Percentiles rank a stretch among this genome's conserved stretches.
phyloP scores from a whole-genome alignment of 2,113 vertebrate species.

The Tichodroma muraria region DNA sequence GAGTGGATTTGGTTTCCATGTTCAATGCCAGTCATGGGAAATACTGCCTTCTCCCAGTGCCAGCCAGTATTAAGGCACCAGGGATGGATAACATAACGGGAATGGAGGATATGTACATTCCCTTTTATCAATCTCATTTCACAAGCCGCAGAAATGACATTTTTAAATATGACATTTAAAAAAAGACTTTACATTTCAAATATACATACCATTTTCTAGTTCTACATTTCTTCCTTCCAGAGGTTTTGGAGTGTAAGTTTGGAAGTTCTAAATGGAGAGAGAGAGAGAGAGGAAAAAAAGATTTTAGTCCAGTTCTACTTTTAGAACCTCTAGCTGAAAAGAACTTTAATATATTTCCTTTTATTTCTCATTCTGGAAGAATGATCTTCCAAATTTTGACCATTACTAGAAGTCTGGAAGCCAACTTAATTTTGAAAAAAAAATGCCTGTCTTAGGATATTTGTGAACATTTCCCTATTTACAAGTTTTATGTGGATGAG shows the following conservation, averaged over 20 bases:
- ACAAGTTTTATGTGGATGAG: not conserved
- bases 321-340: not conserved
- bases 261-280: conserved; percentile 71
- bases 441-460: not conserved
- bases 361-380: not conserved
- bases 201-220: conserved; percentile 59
- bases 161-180: not conserved
- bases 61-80: not conserved
- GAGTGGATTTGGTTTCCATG: not conserved
- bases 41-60: not conserved
- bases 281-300: not conserved
- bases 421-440: not conserved
- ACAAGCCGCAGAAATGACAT: not conserved
- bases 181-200: not conserved
- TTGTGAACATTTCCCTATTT: not conserved
- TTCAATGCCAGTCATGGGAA: not conserved
- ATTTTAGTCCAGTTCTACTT: not conserved
- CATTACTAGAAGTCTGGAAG: not conserved
- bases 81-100: too few relatives aligned
- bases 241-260: conserved; percentile 54
- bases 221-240: conserved; percentile 47
- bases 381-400: not conserved
- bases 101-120: not conserved
- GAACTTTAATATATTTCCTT: not conserved
- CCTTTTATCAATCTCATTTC: not conserved